Base-by-base conservation (phyloP, 2,888 invertebrate genomes). In the Hofmannophila pseudospretella region DNA sequence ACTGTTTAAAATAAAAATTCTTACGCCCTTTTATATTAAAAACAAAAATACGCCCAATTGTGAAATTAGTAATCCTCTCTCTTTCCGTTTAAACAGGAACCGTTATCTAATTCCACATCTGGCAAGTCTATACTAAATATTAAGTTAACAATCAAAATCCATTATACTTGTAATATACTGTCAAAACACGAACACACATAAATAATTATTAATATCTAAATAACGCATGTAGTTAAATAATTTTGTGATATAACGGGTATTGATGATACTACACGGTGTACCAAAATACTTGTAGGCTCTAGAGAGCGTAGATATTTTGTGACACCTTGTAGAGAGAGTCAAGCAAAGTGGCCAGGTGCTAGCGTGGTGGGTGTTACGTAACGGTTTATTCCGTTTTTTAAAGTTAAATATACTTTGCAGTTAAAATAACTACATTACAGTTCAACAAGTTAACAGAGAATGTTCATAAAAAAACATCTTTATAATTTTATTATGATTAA, bases 261-360 rank as follows among this genome's bases (percentile, higher is more conserved):
- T 3, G 5, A 16, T 16, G 5, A 16, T 16, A 16, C 5, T 16
- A 16, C 5, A 5, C 3, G 16, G 16, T 16, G 16, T 16, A 4
- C 16, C 16, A 16, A 16, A 16, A 16, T 16, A 16, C 16, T 16
- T 16, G 3, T 16, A 16, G 5, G 3, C 16, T 16, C 16, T 16
- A 5, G 5, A 16, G 16, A 16, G 3, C 3, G 3, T 5, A 16
- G 5, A 5, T 16, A 16, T 5, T 16, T 5, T 16, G 16, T 16
- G 3, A 4, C 16, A 16, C 16, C 16, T 16, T 14, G n/a, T 11
- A 4, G 32, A 10, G n/a, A 20, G 2, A 32, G 14, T 28, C 8
- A 42, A 42, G 39, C 36, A 19, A 34, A 42, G 79, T 81, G 80
- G 79, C 82, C 82, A 79, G 80, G 76, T 76, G 79, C 72, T 67